A percentile compares a stretch with the other conserved stretches of the same genome.
These are phyloP conservation scores for Sorex maritimensis DNA, from an alignment of 2,797 vertebrate genomes.

Conservation along the genomic window DNA sequence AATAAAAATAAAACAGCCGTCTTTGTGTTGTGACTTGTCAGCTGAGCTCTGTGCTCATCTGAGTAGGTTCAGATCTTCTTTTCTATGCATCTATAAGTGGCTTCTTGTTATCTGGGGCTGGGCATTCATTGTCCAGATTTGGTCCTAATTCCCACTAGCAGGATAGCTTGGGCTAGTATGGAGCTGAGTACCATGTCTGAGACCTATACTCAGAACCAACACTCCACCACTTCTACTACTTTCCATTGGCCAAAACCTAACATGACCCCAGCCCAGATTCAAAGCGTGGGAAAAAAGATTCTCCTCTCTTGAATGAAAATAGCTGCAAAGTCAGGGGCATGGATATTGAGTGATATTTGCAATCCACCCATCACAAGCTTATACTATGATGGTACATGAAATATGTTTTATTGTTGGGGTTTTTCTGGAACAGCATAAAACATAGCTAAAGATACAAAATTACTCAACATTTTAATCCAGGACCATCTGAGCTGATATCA, in stretches of 20 bases:
- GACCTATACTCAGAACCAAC: not conserved
- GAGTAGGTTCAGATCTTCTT: not conserved
- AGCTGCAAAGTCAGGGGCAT: not conserved
- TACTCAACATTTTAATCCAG: not conserved
- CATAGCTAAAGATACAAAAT: not conserved
- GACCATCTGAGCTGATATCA: not conserved
- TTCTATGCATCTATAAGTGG: not conserved
- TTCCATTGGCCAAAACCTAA: not conserved
- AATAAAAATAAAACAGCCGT: no score
- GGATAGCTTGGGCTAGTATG: not conserved
- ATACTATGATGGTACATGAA: not conserved
- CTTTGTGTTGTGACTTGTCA: slow-evolving; percentile 2
- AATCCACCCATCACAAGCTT: not conserved
- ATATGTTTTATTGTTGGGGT: not conserved
- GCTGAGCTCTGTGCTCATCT: not conserved
- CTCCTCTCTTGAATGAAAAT: not conserved
- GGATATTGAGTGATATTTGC: not conserved
- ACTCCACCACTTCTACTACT: not conserved
- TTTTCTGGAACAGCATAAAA: slow-evolving; percentile 15
- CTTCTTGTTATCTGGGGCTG: not conserved
- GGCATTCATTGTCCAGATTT: not conserved
- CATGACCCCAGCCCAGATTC: not conserved
- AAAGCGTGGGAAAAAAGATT: not conserved
- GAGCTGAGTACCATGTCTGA: no score
- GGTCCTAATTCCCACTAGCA: not conserved